A percentile compares a stretch with the other conserved stretches of the same genome.
Conservation (phyloP, 92 coral and sea anemone species). For the Palythoa caribaeorum region DNA sequence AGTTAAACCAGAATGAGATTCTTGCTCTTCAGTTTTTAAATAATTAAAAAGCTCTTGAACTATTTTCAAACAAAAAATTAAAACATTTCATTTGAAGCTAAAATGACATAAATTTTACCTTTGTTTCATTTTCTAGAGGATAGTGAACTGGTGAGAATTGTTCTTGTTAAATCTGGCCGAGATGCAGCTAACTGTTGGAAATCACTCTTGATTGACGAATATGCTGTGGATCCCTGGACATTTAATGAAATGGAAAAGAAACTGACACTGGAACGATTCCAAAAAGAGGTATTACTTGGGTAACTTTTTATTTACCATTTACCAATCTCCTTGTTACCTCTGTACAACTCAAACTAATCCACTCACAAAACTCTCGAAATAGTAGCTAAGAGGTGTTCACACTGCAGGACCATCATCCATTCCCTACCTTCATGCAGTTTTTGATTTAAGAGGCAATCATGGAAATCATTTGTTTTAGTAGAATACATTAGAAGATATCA, state of each 20-base stretch:
- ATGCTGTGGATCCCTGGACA: constrained; percentile 86
- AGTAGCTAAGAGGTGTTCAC: too few relatives aligned
- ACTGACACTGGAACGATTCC: constrained; percentile 93
- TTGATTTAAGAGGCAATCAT: too few relatives aligned
- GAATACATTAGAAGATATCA: too few relatives aligned
- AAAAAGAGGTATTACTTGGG: constrained; percentile 74
- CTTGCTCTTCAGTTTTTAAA: too few relatives aligned
- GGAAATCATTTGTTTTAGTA: too few relatives aligned
- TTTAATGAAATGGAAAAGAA: constrained; percentile 97
- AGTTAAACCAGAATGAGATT: too few relatives aligned
- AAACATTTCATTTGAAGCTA: too few relatives aligned
- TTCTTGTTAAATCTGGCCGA: constrained; percentile 86
- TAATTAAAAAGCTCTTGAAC: too few relatives aligned
- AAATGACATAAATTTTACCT: not conserved
- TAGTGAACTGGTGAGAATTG: constrained; percentile 78
- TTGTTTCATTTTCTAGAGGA: constrained; percentile 74
- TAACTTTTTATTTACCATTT: not conserved
- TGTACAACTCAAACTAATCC: not conserved
- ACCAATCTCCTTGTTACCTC: not conserved
- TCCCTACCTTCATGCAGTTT: too few relatives aligned
- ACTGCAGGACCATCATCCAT: too few relatives aligned
- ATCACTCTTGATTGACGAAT: constrained; percentile 81
- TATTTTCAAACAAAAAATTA: too few relatives aligned
- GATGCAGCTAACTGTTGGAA: constrained; percentile 96
- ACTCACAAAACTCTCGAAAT: not conserved